Percentiles rank a stretch among this genome's conserved stretches.
phyloP scores from a whole-genome alignment of 2,888 invertebrate species.

The Eurytoma adleriae region DNA sequence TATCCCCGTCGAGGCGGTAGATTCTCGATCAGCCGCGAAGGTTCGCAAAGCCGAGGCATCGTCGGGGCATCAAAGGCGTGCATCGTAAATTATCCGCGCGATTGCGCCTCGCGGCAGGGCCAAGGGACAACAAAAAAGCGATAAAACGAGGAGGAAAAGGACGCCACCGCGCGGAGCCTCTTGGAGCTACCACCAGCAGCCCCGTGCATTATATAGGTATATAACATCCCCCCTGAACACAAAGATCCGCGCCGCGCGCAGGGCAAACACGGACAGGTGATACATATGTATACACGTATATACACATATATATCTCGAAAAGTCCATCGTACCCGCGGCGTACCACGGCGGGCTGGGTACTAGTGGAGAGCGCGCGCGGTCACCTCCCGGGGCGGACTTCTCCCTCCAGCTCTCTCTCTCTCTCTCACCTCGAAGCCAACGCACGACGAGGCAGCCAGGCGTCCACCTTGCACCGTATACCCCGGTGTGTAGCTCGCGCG shows the following conservation, averaged over 20 bases:
- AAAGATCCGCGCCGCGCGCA: background rate
- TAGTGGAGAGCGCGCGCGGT: conserved; percentile 4
- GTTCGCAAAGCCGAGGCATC: too few species aligned
- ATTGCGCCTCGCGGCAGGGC: background rate
- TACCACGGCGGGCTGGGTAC: background rate
- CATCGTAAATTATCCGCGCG: too few species aligned
- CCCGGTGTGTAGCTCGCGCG: background rate
- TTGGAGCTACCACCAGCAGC: background rate
- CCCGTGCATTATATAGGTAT: too few species aligned
- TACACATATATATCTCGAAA: conserved; percentile 44
- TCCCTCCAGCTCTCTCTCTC: too few species aligned
- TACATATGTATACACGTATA: background rate
- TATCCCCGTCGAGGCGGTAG: too few species aligned
- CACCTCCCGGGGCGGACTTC: conserved; percentile 1
- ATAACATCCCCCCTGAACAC: background rate
- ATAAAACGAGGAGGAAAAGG: background rate
- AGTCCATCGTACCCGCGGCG: conserved; percentile 51
- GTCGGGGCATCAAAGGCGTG: too few species aligned
- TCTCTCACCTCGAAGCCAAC: too few species aligned
- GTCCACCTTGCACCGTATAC: too few species aligned
- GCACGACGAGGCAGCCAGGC: too few species aligned
- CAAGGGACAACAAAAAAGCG: background rate
- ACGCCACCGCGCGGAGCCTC: background rate
- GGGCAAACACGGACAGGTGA: background rate
- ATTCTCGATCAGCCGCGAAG: too few species aligned